These are phyloP conservation scores for Anhinga rufa DNA, from an alignment of 2,113 vertebrate species.

Conservation along the genomic window DNA sequence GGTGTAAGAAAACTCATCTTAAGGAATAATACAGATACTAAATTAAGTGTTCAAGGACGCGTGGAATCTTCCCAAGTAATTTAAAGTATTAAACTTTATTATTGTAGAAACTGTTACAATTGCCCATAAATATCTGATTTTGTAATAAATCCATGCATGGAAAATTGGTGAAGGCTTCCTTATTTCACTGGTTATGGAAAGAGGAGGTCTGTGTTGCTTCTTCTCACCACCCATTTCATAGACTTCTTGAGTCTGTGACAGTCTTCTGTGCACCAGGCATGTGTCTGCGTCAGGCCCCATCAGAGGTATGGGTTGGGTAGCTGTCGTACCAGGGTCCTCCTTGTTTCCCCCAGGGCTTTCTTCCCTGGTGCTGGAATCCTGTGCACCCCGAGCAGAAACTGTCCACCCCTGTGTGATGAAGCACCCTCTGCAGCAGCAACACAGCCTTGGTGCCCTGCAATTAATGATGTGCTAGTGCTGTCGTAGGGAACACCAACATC, in stretches of 20 bases:
- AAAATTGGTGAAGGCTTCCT: not conserved
- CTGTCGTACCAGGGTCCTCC: not conserved
- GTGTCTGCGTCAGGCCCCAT: not conserved
- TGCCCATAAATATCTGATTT: constrained; percentile 23
- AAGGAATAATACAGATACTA: not conserved
- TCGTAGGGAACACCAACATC: not conserved
- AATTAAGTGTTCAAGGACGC: not conserved
- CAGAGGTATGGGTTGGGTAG: not conserved
- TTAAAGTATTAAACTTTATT: constrained; percentile 54
- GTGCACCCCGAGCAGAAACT: not conserved
- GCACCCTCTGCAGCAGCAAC: not conserved
- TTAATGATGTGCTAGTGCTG: not conserved
- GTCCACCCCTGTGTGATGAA: not conserved
- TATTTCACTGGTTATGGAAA: not conserved
- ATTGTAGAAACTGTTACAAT: constrained; percentile 19
- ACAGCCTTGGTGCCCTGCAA: accelerated
- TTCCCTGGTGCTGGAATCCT: not conserved
- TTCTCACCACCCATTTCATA: accelerated
- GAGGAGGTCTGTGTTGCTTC: not conserved
- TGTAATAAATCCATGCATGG: constrained; percentile 61
- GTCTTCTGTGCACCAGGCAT: too few relatives aligned
- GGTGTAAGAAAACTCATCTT: not conserved
- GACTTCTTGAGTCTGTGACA: not conserved
- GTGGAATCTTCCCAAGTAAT: constrained; percentile 21
- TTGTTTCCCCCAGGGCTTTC: not conserved